phyloP scores from a whole-genome alignment of 2,797 vertebrate species.

The Megalops cyprinoides region DNA sequence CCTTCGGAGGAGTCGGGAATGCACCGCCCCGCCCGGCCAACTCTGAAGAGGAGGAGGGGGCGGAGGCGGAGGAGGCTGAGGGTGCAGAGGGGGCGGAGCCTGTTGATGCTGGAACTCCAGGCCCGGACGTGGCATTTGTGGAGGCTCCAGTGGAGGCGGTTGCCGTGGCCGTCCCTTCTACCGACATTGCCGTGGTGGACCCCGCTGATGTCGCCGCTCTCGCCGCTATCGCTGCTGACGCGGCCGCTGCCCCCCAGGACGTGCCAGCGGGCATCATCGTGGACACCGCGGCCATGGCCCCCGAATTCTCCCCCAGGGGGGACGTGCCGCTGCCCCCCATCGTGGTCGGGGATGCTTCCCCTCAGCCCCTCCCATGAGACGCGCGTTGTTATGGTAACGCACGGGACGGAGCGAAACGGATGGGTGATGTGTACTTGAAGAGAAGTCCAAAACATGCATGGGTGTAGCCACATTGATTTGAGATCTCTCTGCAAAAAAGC shows the following conservation, averaged over 20 bases:
- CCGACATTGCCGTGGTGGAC: slow-evolving; percentile 27
- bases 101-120: slow-evolving; percentile 8
- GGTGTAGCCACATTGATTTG: background rate
- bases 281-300: slow-evolving; percentile 1
- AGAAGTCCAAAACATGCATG: background rate
- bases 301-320: slow-evolving; percentile 19
- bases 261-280: slow-evolving; percentile 19
- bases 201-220: slow-evolving; percentile 11
- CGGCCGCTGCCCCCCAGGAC: background rate
- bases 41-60: slow-evolving; percentile 70
- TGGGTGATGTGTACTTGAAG: background rate
- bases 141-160: too few species aligned
- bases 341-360: background rate
- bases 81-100: slow-evolving; percentile 37
- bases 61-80: slow-evolving; percentile 49
- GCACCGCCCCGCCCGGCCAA: slow-evolving; percentile 39
- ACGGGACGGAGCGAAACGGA: slow-evolving; percentile 3
- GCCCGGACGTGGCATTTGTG: background rate
- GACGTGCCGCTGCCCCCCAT: slow-evolving; percentile 24
- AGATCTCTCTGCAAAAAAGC: too few species aligned
- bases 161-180: slow-evolving; percentile 19
- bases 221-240: background rate
- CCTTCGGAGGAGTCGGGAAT: slow-evolving; percentile 35
- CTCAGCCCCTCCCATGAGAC: slow-evolving; percentile 17
- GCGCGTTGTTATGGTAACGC: slow-evolving; percentile 13